Evolutionary conservation across 2,888 invertebrate genomes (phyloP).

Genomic region (Diarsia brunnea): DNA sequence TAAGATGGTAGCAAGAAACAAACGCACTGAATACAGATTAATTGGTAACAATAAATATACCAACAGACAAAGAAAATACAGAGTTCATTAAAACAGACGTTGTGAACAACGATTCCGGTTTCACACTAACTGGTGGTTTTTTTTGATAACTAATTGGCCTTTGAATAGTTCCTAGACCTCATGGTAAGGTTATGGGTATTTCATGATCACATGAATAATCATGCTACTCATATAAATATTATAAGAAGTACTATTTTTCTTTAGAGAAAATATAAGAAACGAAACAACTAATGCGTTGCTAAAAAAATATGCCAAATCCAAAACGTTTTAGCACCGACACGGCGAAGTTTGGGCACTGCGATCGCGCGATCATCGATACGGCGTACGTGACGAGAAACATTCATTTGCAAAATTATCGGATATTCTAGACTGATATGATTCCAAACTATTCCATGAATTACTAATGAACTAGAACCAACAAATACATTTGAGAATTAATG

Average conservation of each 20-base stretch:
- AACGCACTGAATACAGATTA: slow-evolving; percentile 85
- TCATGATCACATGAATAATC: slow-evolving; percentile 10
- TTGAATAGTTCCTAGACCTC: slow-evolving; percentile 46
- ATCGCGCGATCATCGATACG: slow-evolving; percentile 59
- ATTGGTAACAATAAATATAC: slow-evolving; percentile 81
- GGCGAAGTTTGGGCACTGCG: slow-evolving; percentile 57
- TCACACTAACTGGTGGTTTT: slow-evolving; percentile 52
- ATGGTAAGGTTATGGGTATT: slow-evolving; percentile 10
- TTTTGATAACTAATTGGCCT: slow-evolving; percentile 26
- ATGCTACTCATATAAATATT: neutral
- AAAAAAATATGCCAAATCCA: slow-evolving; percentile 6
- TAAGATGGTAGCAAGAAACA: slow-evolving; percentile 76
- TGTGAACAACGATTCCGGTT: slow-evolving; percentile 71
- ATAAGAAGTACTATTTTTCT: neutral
- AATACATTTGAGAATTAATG: slow-evolving; percentile 32
- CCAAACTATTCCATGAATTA: slow-evolving; percentile 43
- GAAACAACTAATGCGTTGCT: neutral
- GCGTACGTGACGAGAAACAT: slow-evolving; percentile 70
- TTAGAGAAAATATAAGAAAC: neutral
- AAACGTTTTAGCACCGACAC: slow-evolving; percentile 48
- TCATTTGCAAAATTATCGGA: slow-evolving; percentile 63
- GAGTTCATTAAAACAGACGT: slow-evolving; percentile 71
- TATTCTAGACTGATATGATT: slow-evolving; percentile 56
- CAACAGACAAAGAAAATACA: slow-evolving; percentile 81
- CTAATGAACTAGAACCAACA: slow-evolving; percentile 39